A percentile compares a stretch with the other conserved stretches of the same genome.
Conservation (phyloP, 2,888 invertebrate species). For the Balanococcus diminutus region DNA sequence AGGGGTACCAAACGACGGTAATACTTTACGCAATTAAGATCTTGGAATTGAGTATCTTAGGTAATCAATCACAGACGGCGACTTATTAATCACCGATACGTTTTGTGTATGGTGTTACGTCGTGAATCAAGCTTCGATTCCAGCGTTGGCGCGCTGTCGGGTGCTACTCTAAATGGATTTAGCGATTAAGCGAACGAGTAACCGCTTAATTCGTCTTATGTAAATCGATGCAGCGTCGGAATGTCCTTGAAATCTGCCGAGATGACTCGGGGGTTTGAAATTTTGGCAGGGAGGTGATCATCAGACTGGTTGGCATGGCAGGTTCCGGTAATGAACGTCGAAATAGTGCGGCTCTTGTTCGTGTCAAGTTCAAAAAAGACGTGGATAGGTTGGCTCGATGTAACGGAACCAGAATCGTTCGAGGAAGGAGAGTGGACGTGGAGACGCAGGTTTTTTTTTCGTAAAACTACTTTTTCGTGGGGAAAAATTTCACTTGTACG, state of each 20-base stretch:
- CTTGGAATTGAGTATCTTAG: background rate
- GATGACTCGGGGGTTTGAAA: background rate
- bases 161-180: background rate
- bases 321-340: background rate
- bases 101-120: background rate
- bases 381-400: background rate
- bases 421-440: background rate
- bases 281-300: background rate
- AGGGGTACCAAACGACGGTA: background rate
- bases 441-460: background rate
- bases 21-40: constrained; percentile 14
- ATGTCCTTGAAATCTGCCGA: background rate
- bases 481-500: background rate
- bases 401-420: background rate
- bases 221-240: background rate
- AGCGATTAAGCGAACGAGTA: background rate
- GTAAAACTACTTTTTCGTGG: background rate
- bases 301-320: background rate
- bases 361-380: background rate
- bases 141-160: background rate
- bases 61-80: background rate
- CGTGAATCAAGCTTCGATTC: background rate
- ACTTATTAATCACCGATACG: background rate
- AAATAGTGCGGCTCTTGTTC: background rate
- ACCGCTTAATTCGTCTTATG: background rate